phyloP scores from a whole-genome alignment of 2,888 invertebrate species.

The Synergus itoensis region DNA sequence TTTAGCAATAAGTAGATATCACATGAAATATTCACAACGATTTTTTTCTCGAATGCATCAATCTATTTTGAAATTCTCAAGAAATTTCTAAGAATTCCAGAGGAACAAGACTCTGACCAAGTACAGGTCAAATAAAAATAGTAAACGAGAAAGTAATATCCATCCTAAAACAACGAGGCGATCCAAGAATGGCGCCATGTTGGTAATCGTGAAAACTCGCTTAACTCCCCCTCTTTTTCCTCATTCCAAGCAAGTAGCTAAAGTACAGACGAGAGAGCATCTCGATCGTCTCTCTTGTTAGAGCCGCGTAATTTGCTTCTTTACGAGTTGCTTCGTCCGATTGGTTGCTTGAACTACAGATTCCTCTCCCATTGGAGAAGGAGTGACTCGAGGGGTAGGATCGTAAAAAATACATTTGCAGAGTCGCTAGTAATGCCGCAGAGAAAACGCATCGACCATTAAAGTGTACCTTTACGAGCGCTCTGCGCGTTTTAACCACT shows the following conservation, averaged over 20 bases:
- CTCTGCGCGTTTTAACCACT: constrained; percentile 34
- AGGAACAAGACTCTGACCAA: neutral
- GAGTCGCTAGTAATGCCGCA: constrained; percentile 26
- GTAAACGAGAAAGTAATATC: constrained; percentile 2
- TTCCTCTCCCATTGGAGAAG: constrained; percentile 17
- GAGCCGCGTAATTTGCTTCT: constrained; percentile 17
- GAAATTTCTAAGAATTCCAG: neutral
- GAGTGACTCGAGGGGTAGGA: constrained; percentile 10
- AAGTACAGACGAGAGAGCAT: constrained; percentile 14
- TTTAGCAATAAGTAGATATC: too few species aligned
- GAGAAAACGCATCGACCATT: constrained; percentile 30
- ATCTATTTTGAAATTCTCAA: neutral
- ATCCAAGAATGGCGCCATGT: constrained; percentile 23
- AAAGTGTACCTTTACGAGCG: constrained; percentile 36
- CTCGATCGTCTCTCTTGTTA: constrained; percentile 6
- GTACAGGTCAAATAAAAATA: neutral
- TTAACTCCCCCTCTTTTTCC: neutral
- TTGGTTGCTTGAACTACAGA: constrained; percentile 10
- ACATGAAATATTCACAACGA: too few species aligned
- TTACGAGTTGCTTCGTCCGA: constrained; percentile 26
- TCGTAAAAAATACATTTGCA: constrained; percentile 35
- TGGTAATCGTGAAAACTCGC: constrained; percentile 25
- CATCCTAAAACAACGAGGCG: neutral
- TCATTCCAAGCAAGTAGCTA: constrained; percentile 12
- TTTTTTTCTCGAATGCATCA: neutral